Base-by-base conservation (phyloP, 2,113 vertebrate genomes). In the Pycnonotus jocosus region DNA sequence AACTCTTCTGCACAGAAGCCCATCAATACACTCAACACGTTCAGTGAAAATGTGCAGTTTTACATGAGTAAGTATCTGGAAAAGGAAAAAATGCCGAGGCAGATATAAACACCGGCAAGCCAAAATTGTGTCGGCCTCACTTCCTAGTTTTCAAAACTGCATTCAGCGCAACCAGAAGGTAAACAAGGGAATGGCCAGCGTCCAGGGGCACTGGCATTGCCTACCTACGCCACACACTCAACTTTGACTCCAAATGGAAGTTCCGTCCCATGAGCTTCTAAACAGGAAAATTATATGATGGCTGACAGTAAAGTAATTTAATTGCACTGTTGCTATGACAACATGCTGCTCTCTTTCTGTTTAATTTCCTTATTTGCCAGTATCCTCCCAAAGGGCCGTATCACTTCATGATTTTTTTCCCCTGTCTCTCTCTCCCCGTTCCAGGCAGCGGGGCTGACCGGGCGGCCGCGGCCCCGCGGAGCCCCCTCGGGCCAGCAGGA, bases 261-360 rank as follows among this genome's bases (percentile, higher is more conserved):
- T 98, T 96, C 91, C 9, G 71, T 98, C 98, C 98, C 98, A 95
- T 73, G 98, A 98, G 98, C 97, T 97, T 98, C 98, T 97, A 97
- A 98, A 98, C 98, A 97, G 96, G 97, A 98, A 98, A 98, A 98
- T 98, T 97, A 98, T 98, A 98, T 98, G 98, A 98, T 98, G 98
- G 98, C 98, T 98, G 98, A 98, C 98, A 98, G 98, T 97, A 98
- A 98, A 98, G 98, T 99, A 98, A 98, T 98, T 98, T 98, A 98
- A 99, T 98, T 98, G 98, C 97, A 81, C 95, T 97, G 98, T 99
- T 98, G 98, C 98, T 97, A 98, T 99, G 98, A 98, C 98, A 98
- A 99, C 98, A 91, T 62, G 96, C 97, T 97, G 98, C 98, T 99
- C 98, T 98, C 98, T 99, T 98, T 98, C 98, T 98, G 97, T 98